These are phyloP conservation scores for Sisyra nigra DNA, from an alignment of 2,888 invertebrate genomes.

Conservation along the genomic window DNA sequence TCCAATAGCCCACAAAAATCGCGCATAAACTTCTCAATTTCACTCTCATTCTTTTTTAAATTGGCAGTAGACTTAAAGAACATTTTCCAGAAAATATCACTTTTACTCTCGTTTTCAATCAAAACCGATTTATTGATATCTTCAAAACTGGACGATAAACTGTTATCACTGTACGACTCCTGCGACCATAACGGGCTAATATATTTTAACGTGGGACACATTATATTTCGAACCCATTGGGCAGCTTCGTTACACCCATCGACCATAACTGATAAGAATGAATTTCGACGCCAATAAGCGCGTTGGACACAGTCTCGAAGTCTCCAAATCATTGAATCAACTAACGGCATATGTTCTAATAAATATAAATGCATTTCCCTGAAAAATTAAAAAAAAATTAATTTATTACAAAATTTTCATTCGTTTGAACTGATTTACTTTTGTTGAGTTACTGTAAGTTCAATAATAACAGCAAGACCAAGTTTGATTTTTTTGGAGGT, in stretches of 20 bases:
- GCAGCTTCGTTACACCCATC: conserved; percentile 28
- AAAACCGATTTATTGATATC: not conserved
- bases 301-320: conserved; percentile 47
- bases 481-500: conserved; percentile 31
- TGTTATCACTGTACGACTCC: conserved; percentile 26
- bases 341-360: conserved; percentile 61
- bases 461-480: conserved; percentile 49
- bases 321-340: conserved; percentile 57
- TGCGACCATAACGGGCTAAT: conserved; percentile 49
- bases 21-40: conserved; percentile 31
- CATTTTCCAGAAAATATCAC: conserved; percentile 5
- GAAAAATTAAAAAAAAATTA: conserved; percentile 11
- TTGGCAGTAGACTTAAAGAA: conserved; percentile 1
- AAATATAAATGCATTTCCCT: conserved; percentile 57
- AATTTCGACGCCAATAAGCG: conserved; percentile 38
- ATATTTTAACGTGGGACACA: conserved; percentile 47
- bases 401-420: conserved; percentile 1
- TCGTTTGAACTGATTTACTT: conserved; percentile 28
- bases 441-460: conserved; percentile 36
- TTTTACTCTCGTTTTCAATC: not conserved
- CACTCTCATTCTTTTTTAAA: conserved; percentile 6
- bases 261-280: conserved; percentile 33
- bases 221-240: conserved; percentile 45
- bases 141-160: conserved; percentile 8
- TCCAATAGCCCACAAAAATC: conserved; percentile 50